Evolutionary conservation across 2,797 vertebrate genomes (phyloP).

Genomic region (Fundulus diaphanus): DNA sequence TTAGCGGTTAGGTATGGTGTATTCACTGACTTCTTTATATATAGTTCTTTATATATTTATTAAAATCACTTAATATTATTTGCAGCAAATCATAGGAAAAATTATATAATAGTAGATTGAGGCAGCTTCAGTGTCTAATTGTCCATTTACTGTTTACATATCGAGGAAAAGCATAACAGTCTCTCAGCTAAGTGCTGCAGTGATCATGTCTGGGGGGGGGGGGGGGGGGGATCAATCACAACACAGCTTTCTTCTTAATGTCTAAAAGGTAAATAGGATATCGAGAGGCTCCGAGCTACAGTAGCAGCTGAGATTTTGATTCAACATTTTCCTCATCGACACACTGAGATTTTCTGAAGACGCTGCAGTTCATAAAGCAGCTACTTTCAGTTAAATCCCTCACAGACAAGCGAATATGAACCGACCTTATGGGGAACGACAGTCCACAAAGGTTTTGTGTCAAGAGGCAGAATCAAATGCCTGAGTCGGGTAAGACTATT

Average conservation of each 20-base stretch:
- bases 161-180: not conserved
- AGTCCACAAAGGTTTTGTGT: slow-evolving; percentile 9
- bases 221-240: slow-evolving; percentile 21
- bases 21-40: not conserved
- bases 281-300: slow-evolving; percentile 50
- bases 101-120: not conserved
- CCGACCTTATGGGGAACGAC: slow-evolving; percentile 20
- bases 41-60: not conserved
- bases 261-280: slow-evolving; percentile 63
- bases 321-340: slow-evolving; percentile 20
- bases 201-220: slow-evolving; percentile 9
- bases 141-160: slow-evolving; percentile 12
- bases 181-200: slow-evolving; percentile 9
- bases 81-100: not conserved
- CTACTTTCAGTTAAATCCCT: slow-evolving; percentile 12
- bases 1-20: not conserved
- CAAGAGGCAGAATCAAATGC: slow-evolving; percentile 7
- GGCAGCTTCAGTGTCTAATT: slow-evolving; percentile 6
- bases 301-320: slow-evolving; percentile 26
- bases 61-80: not conserved
- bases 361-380: slow-evolving; percentile 20
- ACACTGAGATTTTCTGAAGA: slow-evolving; percentile 37
- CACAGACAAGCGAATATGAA: slow-evolving; percentile 31
- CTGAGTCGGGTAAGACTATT: slow-evolving; percentile 21
- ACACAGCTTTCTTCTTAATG: slow-evolving; percentile 18